Percentiles rank a stretch among this genome's conserved stretches.
Evolutionary conservation across 2,113 vertebrate species (phyloP).

Genomic region (Lepus americanus): DNA sequence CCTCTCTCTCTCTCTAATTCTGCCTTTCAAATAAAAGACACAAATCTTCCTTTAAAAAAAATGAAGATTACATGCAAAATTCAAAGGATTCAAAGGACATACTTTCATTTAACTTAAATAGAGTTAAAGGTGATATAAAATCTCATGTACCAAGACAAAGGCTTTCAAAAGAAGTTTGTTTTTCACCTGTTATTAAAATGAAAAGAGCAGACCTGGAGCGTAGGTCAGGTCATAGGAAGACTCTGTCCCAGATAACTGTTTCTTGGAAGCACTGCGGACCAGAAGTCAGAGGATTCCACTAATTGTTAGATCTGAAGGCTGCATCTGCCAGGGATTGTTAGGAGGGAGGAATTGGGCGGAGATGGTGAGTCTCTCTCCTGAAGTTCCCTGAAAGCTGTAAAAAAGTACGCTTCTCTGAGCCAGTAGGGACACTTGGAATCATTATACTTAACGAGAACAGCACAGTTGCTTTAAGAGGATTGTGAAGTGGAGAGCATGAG

Average conservation of each 20-base stretch:
- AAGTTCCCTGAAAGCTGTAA: neutral
- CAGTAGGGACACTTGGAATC: neutral
- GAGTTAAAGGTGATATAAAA: conserved; percentile 47
- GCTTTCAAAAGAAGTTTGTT: neutral
- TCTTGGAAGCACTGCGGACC: neutral
- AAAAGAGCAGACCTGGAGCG: neutral
- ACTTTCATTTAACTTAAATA: neutral
- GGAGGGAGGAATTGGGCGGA: neutral
- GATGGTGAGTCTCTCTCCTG: neutral
- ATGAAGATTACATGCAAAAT: neutral
- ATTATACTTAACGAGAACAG: neutral
- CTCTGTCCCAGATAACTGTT: neutral
- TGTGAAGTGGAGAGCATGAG: neutral
- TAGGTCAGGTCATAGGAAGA: neutral
- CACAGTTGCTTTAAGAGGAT: conserved; percentile 11
- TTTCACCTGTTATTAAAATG: neutral
- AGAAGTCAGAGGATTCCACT: neutral
- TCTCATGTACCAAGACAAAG: neutral
- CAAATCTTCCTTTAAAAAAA: no score
- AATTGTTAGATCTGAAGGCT: neutral
- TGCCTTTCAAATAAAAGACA: no score
- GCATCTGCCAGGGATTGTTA: neutral
- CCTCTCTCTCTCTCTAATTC: no score
- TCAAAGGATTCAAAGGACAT: conserved; percentile 18
- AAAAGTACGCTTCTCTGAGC: neutral